Percentiles rank a stretch among this genome's conserved stretches.
Evolutionary conservation across 2,797 vertebrate genomes (phyloP).

Genomic region (Galago senegalensis): DNA sequence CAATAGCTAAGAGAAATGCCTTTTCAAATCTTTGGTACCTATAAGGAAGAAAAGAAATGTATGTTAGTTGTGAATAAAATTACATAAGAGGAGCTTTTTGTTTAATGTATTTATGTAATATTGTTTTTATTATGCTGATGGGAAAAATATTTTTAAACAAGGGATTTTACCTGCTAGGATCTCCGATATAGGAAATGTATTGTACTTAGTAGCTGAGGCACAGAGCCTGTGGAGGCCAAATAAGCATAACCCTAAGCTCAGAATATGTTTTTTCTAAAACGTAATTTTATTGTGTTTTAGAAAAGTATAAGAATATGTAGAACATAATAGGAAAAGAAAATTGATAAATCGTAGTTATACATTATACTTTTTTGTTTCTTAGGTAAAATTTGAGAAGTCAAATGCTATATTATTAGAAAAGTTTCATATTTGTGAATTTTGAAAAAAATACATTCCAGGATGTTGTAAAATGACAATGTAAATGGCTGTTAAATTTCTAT

Average conservation of each 20-base stretch:
- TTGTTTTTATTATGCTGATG: conserved; percentile 41
- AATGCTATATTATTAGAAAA: conserved; percentile 46
- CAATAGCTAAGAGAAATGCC: conserved; percentile 97
- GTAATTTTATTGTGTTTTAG: neutral
- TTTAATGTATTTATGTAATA: conserved; percentile 37
- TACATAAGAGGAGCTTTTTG: neutral
- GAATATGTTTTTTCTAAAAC: neutral
- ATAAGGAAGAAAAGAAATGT: conserved; percentile 72
- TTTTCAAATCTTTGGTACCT: conserved; percentile 97
- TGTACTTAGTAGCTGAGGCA: neutral
- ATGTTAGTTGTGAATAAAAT: conserved; percentile 52
- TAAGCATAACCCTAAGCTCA: neutral
- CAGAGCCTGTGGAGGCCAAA: neutral
- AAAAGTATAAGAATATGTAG: neutral
- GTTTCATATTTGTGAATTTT: conserved; percentile 34
- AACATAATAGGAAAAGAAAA: neutral
- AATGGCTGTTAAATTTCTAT: neutral
- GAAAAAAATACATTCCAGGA: neutral
- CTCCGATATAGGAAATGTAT: neutral
- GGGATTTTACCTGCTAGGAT: neutral
- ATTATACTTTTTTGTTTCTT: neutral
- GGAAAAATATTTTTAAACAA: conserved; percentile 58
- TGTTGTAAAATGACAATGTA: conserved; percentile 16
- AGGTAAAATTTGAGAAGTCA: conserved; percentile 43
- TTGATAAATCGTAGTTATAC: neutral